These are phyloP conservation scores for Dolichotis patagonum DNA, from an alignment of 2,113 vertebrate species.

Conservation along the genomic window DNA sequence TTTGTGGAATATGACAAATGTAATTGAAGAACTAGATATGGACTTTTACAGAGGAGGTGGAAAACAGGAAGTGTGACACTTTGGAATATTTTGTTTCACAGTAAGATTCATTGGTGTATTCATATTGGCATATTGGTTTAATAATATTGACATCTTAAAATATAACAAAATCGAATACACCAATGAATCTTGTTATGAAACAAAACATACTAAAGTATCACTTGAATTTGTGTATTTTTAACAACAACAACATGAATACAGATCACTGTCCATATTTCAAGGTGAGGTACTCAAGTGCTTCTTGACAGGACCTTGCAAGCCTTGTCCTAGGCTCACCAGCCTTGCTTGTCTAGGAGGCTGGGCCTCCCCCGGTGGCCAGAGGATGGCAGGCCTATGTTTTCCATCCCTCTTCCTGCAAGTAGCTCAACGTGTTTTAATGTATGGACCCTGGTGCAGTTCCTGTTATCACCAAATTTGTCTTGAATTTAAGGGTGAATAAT, in stretches of 20 bases:
- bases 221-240: not conserved
- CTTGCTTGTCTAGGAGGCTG: not conserved
- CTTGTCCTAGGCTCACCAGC: not conserved
- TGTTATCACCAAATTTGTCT: not conserved
- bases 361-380: not conserved
- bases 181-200: not conserved
- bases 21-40: not conserved
- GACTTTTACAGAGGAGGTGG: not conserved
- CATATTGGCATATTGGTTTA: not conserved
- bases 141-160: not conserved
- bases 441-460: not conserved
- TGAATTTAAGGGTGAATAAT: conserved; percentile 4
- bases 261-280: not conserved
- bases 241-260: not conserved
- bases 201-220: too few species aligned
- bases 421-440: too few species aligned
- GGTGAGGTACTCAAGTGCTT: not conserved
- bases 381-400: not conserved
- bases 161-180: not conserved
- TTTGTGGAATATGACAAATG: not conserved
- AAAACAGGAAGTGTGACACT: not conserved
- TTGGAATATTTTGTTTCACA: not conserved
- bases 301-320: not conserved
- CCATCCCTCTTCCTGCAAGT: too few species aligned
- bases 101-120: too few species aligned